A percentile compares a stretch with the other conserved stretches of the same genome.
Conservation (phyloP, 2,797 vertebrate genomes). For the Taeniopygia guttata region DNA sequence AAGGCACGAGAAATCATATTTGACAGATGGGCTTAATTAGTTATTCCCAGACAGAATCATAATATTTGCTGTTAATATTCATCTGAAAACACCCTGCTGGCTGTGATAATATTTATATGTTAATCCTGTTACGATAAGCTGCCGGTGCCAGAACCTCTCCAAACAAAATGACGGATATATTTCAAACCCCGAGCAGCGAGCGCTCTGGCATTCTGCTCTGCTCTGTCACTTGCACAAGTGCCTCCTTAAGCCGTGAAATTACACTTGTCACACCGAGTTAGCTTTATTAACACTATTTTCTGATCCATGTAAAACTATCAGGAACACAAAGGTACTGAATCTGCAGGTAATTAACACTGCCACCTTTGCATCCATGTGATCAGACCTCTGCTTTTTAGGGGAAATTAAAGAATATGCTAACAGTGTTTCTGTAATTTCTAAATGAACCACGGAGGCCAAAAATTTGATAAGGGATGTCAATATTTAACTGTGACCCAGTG, state of each 20-base stretch:
- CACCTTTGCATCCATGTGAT: conserved; percentile 69
- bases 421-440: neutral
- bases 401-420: conserved; percentile 74
- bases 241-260: conserved; percentile 82
- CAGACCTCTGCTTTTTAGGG: conserved; percentile 72
- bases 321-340: conserved; percentile 73
- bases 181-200: neutral
- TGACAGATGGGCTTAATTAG: conserved; percentile 54
- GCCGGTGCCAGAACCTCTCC: conserved; percentile 37
- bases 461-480: neutral
- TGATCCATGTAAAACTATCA: conserved; percentile 78
- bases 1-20: neutral
- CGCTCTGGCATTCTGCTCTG: neutral
- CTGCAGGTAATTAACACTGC: conserved; percentile 80
- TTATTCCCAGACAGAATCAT: conserved; percentile 36
- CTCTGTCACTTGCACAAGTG: conserved; percentile 46
- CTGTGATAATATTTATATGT: conserved; percentile 57
- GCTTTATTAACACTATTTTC: conserved; percentile 81
- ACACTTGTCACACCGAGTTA: conserved; percentile 85
- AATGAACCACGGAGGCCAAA: neutral
- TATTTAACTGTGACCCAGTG: neutral
- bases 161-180: conserved; percentile 33
- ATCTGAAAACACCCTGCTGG: conserved; percentile 56
- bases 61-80: conserved; percentile 60
- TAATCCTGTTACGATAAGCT: conserved; percentile 57